Evolutionary conservation across 2,888 invertebrate genomes (phyloP).

Genomic region (Deroplatys truncata): DNA sequence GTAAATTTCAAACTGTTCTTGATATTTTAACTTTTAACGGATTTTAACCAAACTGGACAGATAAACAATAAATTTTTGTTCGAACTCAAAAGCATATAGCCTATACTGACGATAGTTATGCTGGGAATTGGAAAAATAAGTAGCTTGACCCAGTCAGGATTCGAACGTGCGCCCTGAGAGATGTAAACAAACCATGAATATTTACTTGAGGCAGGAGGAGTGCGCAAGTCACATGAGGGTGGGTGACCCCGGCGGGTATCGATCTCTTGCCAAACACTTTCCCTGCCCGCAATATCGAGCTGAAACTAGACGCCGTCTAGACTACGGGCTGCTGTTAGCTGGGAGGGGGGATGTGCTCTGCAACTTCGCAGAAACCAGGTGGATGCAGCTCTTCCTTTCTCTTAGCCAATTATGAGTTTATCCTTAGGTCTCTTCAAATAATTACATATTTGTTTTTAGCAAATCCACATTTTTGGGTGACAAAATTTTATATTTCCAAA

Average conservation of each 20-base stretch:
- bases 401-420: too few species aligned
- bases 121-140: too few species aligned
- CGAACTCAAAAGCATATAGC: too few species aligned
- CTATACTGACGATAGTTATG: too few species aligned
- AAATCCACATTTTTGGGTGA: too few species aligned
- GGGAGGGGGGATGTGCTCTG: neutral
- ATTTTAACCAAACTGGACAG: too few species aligned
- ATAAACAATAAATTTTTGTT: too few species aligned
- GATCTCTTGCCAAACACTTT: neutral
- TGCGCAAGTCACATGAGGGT: neutral
- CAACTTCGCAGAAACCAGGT: neutral
- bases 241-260: neutral
- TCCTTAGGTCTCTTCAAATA: too few species aligned
- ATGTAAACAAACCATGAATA: neutral
- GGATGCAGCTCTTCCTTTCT: neutral
- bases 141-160: neutral
- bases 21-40: too few species aligned
- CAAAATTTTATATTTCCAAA: too few species aligned
- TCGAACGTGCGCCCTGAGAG: neutral
- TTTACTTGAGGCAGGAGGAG: neutral
- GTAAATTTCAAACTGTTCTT: too few species aligned
- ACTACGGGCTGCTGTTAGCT: neutral
- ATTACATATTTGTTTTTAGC: too few species aligned
- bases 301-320: neutral
- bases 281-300: neutral